These are phyloP conservation scores for Salmo trutta DNA, from an alignment of 2,797 vertebrate species.

Conservation along the genomic window DNA sequence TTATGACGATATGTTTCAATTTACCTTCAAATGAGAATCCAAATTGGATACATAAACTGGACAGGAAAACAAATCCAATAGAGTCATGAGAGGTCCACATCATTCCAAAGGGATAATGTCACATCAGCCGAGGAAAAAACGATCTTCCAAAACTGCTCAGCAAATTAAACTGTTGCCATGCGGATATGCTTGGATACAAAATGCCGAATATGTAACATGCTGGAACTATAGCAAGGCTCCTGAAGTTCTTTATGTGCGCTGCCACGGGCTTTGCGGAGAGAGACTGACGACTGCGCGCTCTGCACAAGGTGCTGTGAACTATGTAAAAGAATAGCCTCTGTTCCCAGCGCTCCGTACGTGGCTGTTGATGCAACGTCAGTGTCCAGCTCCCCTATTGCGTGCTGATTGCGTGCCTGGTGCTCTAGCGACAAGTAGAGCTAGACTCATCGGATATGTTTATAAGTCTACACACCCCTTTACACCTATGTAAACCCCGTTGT, in stretches of 20 bases:
- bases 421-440: conserved; percentile 19
- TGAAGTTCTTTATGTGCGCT: conserved; percentile 40
- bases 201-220: conserved; percentile 64
- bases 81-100: conserved; percentile 80
- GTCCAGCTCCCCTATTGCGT: conserved; percentile 59
- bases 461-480: conserved; percentile 17
- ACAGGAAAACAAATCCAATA: conserved; percentile 79
- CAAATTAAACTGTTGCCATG: conserved; percentile 64
- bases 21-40: conserved; percentile 80
- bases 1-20: conserved; percentile 18
- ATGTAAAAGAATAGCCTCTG: conserved; percentile 64
- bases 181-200: conserved; percentile 47
- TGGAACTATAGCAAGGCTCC: conserved; percentile 47
- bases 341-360: conserved; percentile 56
- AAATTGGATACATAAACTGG: conserved; percentile 74
- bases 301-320: conserved; percentile 49
- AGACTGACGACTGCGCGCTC: conserved; percentile 51
- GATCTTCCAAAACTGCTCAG: conserved; percentile 48
- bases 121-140: conserved; percentile 59
- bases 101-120: conserved; percentile 64
- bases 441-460: conserved; percentile 17
- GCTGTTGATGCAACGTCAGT: conserved; percentile 71
- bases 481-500: conserved; percentile 44
- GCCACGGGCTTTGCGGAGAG: conserved; percentile 29
- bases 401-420: conserved; percentile 33